Conservation (phyloP, 2,113 vertebrate genomes). For the Scatophagus argus region DNA sequence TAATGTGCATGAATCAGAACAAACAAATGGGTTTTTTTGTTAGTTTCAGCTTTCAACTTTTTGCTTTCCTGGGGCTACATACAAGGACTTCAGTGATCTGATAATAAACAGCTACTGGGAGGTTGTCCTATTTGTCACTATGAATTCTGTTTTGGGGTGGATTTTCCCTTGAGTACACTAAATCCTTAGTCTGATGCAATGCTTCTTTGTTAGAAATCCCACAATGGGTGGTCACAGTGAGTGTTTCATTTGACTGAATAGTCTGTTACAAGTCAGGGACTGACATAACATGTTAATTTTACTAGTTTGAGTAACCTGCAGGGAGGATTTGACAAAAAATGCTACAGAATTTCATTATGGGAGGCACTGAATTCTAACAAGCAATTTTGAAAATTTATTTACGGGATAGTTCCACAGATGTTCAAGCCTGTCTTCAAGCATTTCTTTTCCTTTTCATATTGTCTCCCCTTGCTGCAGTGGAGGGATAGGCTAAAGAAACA, state of each 20-base stretch:
- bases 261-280: background rate
- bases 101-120: background rate
- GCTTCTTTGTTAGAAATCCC: background rate
- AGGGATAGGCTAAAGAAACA: too few species aligned
- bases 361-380: background rate
- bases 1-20: too few species aligned
- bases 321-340: background rate
- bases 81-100: background rate
- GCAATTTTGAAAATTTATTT: background rate
- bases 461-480: too few species aligned
- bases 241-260: background rate
- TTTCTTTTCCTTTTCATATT: too few species aligned
- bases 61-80: too few species aligned
- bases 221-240: background rate
- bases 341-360: background rate
- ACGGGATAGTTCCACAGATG: background rate
- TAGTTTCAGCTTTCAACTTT: too few species aligned
- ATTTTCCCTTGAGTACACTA: background rate
- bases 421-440: too few species aligned
- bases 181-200: background rate
- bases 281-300: too few species aligned
- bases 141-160: conserved; percentile 6
- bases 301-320: too few species aligned
- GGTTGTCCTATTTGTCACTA: background rate
- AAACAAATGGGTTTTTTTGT: too few species aligned